Evolutionary conservation across 2,113 vertebrate species (phyloP), one percentile per base, ranked within the genome.

Genomic region (Tenrec ecaudatus): DNA sequence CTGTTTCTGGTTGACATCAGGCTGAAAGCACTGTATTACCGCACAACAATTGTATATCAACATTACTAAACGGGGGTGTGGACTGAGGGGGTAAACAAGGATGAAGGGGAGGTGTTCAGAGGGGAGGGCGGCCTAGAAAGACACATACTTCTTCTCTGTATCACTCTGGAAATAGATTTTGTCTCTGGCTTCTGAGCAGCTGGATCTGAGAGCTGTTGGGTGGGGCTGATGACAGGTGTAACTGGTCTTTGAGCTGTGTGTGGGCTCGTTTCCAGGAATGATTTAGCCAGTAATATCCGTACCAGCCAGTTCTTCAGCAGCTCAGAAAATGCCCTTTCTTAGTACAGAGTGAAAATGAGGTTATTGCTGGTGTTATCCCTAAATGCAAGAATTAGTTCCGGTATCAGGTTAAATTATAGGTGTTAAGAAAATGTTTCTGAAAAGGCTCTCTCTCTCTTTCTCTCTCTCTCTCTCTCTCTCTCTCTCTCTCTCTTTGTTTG

Each of bases 291-390:
- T 88, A 76, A 64, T 85, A 38, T 80, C 29, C 69, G 82, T 82
- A 33, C 47, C 1, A n/a, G 33, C 22, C 23, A 69, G 40, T 4
- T 53, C 57, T 19, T 58, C 27, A 89, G 57, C 43, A 89, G 43
- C 87, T 87, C 82, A 69, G 88, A 93, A 94, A 86, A 86, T 86
- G n/a, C 16, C 62, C 22, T 88, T 71, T 78, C 27, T 89, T 82
- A 78, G 25, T 82, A 22, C 29, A n/a, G 20, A 71, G 73, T 19
- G 83, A 57, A 89, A 92, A n/a, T 57, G 71, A 76, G 78, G 6
- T 2, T 88, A 77, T 88, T 90, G 84, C 66, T 58, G 60, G 80
- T 85, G 64, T 62, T 36, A 93, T 20, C 15, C 6, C 12, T 71
- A 69, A 7, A 76, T 82, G 66, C 89, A 86, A 73, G 17, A 77